Conservation (phyloP, 1,140 invertebrate species). For the Phocides pigmalion region DNA sequence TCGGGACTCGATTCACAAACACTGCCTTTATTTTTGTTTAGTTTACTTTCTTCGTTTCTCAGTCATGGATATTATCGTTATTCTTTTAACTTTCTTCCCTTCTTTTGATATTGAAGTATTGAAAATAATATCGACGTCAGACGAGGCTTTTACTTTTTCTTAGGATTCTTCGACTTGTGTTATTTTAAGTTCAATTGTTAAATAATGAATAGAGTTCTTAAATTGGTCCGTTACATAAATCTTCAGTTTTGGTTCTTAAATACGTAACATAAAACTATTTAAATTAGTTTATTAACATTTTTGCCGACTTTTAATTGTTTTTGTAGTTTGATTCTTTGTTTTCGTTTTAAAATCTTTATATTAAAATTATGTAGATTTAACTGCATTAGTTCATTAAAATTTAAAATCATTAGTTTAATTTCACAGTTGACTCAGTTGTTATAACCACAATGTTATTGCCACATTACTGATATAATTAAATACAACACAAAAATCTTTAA, state of each 20-base stretch:
- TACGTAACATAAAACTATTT: too few species aligned
- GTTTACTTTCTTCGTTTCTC: slow-evolving; percentile 52
- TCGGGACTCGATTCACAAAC: slow-evolving; percentile 53
- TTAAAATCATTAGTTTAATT: too few species aligned
- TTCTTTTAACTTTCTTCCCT: slow-evolving; percentile 45
- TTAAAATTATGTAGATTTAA: too few species aligned
- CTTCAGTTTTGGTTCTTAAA: background rate
- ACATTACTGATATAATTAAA: background rate
- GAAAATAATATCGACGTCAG: slow-evolving; percentile 35
- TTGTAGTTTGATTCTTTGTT: too few species aligned
- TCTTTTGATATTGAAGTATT: background rate
- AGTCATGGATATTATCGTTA: slow-evolving; percentile 63
- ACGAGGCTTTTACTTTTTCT: background rate
- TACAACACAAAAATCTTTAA: slow-evolving; percentile 11
- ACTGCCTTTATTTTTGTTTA: slow-evolving; percentile 68
- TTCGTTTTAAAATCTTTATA: too few species aligned
- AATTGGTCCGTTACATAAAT: background rate
- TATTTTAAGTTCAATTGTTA: background rate
- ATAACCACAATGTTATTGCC: background rate
- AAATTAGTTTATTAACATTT: too few species aligned
- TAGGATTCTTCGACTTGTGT: background rate
- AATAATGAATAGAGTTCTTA: background rate
- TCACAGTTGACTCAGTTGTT: background rate
- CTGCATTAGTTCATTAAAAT: too few species aligned
- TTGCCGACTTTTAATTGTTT: too few species aligned